phyloP scores from a whole-genome alignment of 2,888 invertebrate species.

The Odontomyia ornata region DNA sequence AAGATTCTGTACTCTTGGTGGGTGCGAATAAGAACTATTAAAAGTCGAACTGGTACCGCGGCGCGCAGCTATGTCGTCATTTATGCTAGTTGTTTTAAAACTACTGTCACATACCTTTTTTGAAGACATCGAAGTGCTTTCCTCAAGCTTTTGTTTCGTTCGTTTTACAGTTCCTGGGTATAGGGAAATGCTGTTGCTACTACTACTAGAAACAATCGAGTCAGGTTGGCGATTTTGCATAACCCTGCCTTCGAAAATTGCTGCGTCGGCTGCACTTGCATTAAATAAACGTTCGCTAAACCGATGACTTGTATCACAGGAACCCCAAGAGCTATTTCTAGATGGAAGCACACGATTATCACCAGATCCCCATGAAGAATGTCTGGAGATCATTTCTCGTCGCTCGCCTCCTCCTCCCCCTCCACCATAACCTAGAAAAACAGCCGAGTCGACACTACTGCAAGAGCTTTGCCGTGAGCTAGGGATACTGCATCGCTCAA shows the following conservation, averaged over 20 bases:
- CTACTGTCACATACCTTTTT: constrained; percentile 34
- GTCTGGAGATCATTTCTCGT: constrained; percentile 74
- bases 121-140: constrained; percentile 56
- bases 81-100: not conserved
- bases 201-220: not conserved
- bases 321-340: constrained; percentile 77
- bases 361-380: constrained; percentile 85
- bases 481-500: constrained; percentile 66
- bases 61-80: not conserved
- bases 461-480: constrained; percentile 75
- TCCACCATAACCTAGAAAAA: constrained; percentile 68
- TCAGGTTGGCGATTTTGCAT: constrained; percentile 18
- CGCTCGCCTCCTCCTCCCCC: constrained; percentile 64
- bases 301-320: constrained; percentile 68
- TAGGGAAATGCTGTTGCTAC: constrained; percentile 65
- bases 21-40: constrained; percentile 15
- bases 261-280: constrained; percentile 54
- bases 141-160: constrained; percentile 75
- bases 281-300: constrained; percentile 56
- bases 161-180: constrained; percentile 75
- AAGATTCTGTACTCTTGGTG: constrained; percentile 53
- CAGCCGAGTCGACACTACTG: constrained; percentile 81
- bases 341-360: constrained; percentile 70
- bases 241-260: constrained; percentile 62
- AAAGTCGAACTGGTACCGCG: not conserved